phyloP scores from a whole-genome alignment of 2,888 invertebrate genomes.

The Tipula confusa region DNA sequence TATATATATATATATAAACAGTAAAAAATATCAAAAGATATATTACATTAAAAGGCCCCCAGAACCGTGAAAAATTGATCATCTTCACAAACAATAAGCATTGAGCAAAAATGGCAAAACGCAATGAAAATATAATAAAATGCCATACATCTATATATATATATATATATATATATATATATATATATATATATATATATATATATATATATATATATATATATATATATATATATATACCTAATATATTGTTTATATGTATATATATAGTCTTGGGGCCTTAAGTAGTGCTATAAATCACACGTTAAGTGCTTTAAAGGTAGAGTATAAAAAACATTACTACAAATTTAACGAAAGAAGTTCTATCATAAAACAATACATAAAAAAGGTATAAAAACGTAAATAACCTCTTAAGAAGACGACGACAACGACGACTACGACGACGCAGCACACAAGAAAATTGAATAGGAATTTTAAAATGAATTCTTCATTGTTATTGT shows the following conservation, averaged over 20 bases:
- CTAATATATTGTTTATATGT: too few species aligned
- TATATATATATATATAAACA: too few species aligned
- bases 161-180: too few species aligned
- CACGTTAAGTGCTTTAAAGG: slow-evolving; percentile 31
- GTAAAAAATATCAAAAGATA: too few species aligned
- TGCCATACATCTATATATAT: too few species aligned
- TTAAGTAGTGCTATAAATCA: slow-evolving; percentile 34
- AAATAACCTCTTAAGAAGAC: slow-evolving; percentile 21
- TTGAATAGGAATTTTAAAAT: not conserved
- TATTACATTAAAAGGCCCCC: not conserved
- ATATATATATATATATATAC: too few species aligned
- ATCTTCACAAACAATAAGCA: not conserved
- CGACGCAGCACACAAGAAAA: not conserved
- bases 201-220: too few species aligned
- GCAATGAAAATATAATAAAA: not conserved
- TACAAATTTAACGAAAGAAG: not conserved
- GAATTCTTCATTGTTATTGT: not conserved
- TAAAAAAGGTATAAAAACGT: slow-evolving; percentile 14
- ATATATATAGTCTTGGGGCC: slow-evolving; percentile 20
- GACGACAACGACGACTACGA: not conserved
- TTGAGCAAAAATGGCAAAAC: not conserved
- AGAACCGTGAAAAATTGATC: slow-evolving; percentile 6
- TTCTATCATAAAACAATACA: slow-evolving; percentile 5
- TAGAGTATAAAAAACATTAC: slow-evolving; percentile 14
- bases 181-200: too few species aligned